phyloP scores from a whole-genome alignment of 2,888 invertebrate species.

The Oscheius onirici region DNA sequence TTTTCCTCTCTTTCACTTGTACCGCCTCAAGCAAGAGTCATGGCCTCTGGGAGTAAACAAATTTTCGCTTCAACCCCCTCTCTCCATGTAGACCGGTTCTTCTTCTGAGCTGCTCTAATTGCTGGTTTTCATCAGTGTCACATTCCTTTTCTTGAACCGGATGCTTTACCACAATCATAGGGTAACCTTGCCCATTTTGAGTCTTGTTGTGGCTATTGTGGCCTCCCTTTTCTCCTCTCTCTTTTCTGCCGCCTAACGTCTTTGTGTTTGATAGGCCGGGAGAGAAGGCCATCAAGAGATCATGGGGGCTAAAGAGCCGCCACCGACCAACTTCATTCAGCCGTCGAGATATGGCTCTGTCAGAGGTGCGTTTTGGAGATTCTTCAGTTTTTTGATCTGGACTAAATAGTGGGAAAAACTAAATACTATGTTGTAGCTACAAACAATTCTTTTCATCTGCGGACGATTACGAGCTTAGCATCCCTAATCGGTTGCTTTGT shows the following conservation, averaged over 20 bases:
- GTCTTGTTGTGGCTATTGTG: neutral
- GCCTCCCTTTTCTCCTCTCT: slow-evolving; percentile 8
- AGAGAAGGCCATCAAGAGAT: neutral
- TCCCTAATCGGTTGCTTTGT: neutral
- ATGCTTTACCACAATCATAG: neutral
- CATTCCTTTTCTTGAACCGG: slow-evolving; percentile 12
- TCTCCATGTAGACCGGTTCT: no score
- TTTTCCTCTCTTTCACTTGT: neutral
- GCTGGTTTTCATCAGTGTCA: neutral
- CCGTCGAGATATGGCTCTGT: slow-evolving; percentile 52
- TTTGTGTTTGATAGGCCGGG: neutral
- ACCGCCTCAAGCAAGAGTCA: neutral
- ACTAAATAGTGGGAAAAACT: neutral
- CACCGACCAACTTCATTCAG: slow-evolving; percentile 28
- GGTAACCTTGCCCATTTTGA: slow-evolving; percentile 1
- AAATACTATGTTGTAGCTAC: neutral
- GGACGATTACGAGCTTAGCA: neutral
- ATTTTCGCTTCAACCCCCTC: slow-evolving; percentile 4
- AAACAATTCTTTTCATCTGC: neutral
- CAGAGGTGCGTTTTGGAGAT: slow-evolving; percentile 38
- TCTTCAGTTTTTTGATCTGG: no score
- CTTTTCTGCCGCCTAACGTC: neutral
- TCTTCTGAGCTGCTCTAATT: neutral
- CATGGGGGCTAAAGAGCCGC: slow-evolving; percentile 5
- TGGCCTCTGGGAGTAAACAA: neutral